These are phyloP conservation scores for Spondyliosoma cantharus DNA, from an alignment of 2,797 vertebrate species.

Conservation along the genomic window DNA sequence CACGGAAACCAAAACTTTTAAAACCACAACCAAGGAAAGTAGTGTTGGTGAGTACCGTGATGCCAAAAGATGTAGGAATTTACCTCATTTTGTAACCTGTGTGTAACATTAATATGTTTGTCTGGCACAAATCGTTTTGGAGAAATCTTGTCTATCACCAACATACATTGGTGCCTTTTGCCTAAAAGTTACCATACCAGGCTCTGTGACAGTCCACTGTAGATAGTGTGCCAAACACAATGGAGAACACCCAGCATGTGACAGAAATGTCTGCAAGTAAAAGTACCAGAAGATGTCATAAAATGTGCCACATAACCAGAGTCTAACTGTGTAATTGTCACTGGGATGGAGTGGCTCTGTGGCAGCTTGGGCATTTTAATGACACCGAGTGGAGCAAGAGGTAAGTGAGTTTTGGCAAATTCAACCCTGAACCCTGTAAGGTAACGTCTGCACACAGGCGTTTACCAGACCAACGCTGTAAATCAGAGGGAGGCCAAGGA, in stretches of 20 bases:
- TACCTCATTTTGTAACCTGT: background rate
- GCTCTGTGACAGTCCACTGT: background rate
- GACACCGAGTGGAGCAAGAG: background rate
- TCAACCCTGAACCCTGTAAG: background rate
- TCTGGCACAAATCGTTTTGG: no score
- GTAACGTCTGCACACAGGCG: slow-evolving; percentile 20
- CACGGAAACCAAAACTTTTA: slow-evolving; percentile 92
- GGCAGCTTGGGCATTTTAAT: slow-evolving; percentile 26
- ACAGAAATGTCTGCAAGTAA: background rate
- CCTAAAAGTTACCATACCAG: background rate
- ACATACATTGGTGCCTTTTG: background rate
- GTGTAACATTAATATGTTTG: background rate
- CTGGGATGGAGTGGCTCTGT: slow-evolving; percentile 16
- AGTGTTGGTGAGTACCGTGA: slow-evolving; percentile 87
- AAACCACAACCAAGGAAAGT: slow-evolving; percentile 91
- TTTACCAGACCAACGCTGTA: slow-evolving; percentile 32
- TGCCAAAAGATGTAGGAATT: background rate
- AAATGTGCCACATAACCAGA: slow-evolving; percentile 23
- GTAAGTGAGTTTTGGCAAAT: slow-evolving; percentile 31
- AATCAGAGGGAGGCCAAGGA: slow-evolving; percentile 8
- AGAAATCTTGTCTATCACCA: background rate
- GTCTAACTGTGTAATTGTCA: slow-evolving; percentile 10
- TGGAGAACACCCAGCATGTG: background rate
- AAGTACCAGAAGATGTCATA: slow-evolving; percentile 8
- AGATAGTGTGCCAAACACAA: background rate